Evolutionary conservation across 2,888 invertebrate genomes (phyloP), one percentile per base, ranked within the genome.

Genomic region (Cheilosia urbana): DNA sequence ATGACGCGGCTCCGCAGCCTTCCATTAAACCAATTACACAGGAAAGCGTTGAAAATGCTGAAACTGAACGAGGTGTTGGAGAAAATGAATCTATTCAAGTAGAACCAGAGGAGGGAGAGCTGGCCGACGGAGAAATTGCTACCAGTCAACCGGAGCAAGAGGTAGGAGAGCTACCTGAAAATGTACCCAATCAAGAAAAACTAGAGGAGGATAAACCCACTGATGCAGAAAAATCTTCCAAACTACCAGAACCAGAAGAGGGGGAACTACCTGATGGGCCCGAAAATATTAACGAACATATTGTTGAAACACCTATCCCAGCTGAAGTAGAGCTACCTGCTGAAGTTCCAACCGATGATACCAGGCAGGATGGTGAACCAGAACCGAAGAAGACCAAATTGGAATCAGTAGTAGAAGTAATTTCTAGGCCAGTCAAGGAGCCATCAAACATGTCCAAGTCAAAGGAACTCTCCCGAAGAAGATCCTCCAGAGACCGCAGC

Each of bases 341-440:
- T 42, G 42, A 24, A 62, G 19, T 0, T 2, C 2, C 13, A 9
- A 4, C 11, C 17, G 47, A 5, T 11, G 27, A 27, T 5, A 27
- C 40, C 4, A 15, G 13, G 21, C 3, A 9, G 1, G 53, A 75
- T 13, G 63, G 58, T 4, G 69, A 84, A 24, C 84, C 84, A 37
- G 84, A 85, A n/a, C 2, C 19, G 5, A 85, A 85, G 4, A 76
- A 62, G 11, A 75, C 63, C 2, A 83, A 77, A 21, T 1, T 24
- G 2, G 66, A 49, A 15, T 19, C 34, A 6, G 24, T 40, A 45
- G 5, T 17, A 1, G 19, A 45, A 49, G 21, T 9, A 7, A 2
- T 17, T 1, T 4, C 27, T 1, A 49, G 34, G 0, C 19, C 37
- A 15, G 4, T n/a, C n/a, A 42, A 51, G 7, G 55, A 69, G 5